Conservation (phyloP, 1,140 invertebrate species). For the Diprion similis region DNA sequence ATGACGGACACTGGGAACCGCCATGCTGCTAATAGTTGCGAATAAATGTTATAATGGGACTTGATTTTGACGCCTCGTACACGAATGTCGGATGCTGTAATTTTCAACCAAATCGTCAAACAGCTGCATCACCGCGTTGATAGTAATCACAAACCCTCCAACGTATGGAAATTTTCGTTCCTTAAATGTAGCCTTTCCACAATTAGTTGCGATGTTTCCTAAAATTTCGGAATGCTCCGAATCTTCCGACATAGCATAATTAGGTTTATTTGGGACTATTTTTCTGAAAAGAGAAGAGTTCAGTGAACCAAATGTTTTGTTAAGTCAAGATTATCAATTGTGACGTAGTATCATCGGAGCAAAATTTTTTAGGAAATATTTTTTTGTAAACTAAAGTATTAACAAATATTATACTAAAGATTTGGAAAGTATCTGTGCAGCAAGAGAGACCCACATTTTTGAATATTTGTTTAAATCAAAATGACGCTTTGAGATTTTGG, state of each 20-base stretch:
- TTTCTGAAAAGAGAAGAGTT: not conserved
- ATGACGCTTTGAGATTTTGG: constrained; percentile 1
- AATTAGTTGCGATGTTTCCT: not conserved
- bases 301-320: not conserved
- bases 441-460: not conserved
- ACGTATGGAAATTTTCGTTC: not conserved
- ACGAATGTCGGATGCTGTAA: not conserved
- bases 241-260: not conserved
- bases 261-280: not conserved
- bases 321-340: not conserved
- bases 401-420: not conserved
- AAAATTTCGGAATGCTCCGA: not conserved
- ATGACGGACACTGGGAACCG: not conserved
- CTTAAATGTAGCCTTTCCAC: not conserved
- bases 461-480: not conserved
- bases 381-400: not conserved
- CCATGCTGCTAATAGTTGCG: not conserved
- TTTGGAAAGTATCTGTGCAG: not conserved
- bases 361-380: not conserved
- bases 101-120: constrained; percentile 3
- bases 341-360: not conserved
- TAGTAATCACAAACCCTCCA: not conserved
- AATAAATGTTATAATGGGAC: not conserved
- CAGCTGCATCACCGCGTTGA: not conserved
- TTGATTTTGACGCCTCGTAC: not conserved